phyloP scores from a whole-genome alignment of 2,113 vertebrate genomes.

The Ondatra zibethicus region DNA sequence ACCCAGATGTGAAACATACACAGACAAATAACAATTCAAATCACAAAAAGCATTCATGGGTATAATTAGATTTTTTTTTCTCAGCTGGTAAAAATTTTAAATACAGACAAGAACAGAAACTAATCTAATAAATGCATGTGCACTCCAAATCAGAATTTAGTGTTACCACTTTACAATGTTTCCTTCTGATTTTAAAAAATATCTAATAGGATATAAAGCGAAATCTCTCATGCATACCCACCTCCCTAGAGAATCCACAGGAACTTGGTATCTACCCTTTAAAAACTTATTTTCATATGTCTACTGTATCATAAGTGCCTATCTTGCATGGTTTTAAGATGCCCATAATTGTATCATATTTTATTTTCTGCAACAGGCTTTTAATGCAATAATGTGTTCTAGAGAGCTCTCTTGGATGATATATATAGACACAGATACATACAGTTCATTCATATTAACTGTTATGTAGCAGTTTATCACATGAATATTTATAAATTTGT shows the following conservation, averaged over 20 bases:
- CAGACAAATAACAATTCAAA: conserved; percentile 65
- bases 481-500: conserved; percentile 59
- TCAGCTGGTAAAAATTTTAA: conserved; percentile 71
- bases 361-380: conserved; percentile 52
- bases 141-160: conserved; percentile 43
- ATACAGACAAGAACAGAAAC: conserved; percentile 64
- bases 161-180: conserved; percentile 47
- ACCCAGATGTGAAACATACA: conserved; percentile 69
- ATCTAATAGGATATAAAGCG: conserved; percentile 40
- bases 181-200: conserved; percentile 34
- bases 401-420: conserved; percentile 48
- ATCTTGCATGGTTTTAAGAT: conserved; percentile 29
- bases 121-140: conserved; percentile 52
- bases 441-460: conserved; percentile 35
- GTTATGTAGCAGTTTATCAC: neutral
- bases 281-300: conserved; percentile 25
- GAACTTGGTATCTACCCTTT: conserved; percentile 50
- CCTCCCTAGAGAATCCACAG: neutral
- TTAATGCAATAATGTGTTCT: conserved; percentile 37
- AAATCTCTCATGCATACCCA: neutral
- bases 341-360: conserved; percentile 32
- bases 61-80: conserved; percentile 77
- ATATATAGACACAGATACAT: neutral
- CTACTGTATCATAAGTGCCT: conserved; percentile 40
- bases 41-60: conserved; percentile 66